Conservation (phyloP, 2,888 invertebrate genomes). For the Campoletis raptor region DNA sequence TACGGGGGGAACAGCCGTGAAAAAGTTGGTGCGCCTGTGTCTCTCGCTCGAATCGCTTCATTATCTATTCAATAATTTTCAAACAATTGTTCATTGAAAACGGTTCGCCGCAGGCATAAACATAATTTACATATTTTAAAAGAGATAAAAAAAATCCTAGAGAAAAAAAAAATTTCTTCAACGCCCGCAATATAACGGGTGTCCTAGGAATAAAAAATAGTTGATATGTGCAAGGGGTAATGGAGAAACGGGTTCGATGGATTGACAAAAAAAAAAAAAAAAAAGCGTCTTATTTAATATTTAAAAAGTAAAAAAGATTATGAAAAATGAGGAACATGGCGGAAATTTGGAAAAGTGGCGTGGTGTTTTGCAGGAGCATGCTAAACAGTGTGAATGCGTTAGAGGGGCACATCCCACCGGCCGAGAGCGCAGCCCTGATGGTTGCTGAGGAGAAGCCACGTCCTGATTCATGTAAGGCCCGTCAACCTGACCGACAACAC, state of each 20-base stretch:
- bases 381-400: slow-evolving; percentile 97
- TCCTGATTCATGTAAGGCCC: slow-evolving; percentile 92
- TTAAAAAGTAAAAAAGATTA: slow-evolving; percentile 67
- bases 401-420: slow-evolving; percentile 94
- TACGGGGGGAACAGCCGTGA: background rate
- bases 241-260: slow-evolving; percentile 7
- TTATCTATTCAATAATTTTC: no score
- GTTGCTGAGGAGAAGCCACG: slow-evolving; percentile 92
- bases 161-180: no score
- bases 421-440: slow-evolving; percentile 92
- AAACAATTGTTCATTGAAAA: no score
- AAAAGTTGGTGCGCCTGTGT: background rate
- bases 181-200: no score
- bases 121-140: no score
- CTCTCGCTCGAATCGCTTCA: no score
- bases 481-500: slow-evolving; percentile 79
- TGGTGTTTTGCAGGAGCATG: slow-evolving; percentile 93
- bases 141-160: no score
- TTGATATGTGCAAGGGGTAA: no score
- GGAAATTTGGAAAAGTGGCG: slow-evolving; percentile 82
- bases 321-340: slow-evolving; percentile 50
- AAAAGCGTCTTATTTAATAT: slow-evolving; percentile 60
- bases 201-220: no score
- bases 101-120: no score
- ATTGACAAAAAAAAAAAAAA: slow-evolving; percentile 39